phyloP scores from a whole-genome alignment of 2,888 invertebrate genomes.

The Clepsis dumicolana region DNA sequence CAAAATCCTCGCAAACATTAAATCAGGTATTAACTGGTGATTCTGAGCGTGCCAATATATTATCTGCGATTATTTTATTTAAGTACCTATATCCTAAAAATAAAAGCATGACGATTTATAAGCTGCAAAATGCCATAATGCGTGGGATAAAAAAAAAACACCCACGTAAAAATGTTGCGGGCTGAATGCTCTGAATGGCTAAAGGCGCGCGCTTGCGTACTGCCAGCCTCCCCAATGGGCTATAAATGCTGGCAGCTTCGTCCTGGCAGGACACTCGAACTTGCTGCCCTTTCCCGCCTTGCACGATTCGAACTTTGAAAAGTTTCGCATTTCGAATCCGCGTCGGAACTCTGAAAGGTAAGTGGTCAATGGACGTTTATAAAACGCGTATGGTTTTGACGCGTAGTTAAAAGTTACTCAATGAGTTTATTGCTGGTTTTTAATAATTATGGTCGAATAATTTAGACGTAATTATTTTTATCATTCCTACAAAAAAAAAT shows the following conservation, averaged over 20 bases:
- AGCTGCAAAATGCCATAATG: background rate
- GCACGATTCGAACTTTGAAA: conserved; percentile 42
- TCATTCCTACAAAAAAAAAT: no score
- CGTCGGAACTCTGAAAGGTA: conserved; percentile 40
- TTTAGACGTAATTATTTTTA: background rate
- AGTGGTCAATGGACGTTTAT: conserved; percentile 23
- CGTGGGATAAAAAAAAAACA: background rate
- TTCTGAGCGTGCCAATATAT: no score
- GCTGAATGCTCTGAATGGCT: conserved; percentile 13
- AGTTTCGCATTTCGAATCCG: conserved; percentile 42
- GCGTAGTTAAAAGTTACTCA: background rate
- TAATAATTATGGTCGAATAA: background rate
- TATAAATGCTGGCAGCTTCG: conserved; percentile 49
- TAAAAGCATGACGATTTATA: conserved; percentile 1
- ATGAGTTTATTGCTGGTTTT: background rate
- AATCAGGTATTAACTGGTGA: no score
- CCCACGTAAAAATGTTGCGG: conserved; percentile 18
- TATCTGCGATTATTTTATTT: background rate
- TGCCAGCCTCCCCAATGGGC: conserved; percentile 44
- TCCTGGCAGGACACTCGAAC: conserved; percentile 42
- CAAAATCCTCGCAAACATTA: no score
- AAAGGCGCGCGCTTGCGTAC: conserved; percentile 48
- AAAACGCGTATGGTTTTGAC: background rate
- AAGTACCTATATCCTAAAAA: background rate
- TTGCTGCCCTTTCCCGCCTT: conserved; percentile 46